Base-by-base conservation (phyloP, 1,140 invertebrate species). In the Neuroterus valhalla region DNA sequence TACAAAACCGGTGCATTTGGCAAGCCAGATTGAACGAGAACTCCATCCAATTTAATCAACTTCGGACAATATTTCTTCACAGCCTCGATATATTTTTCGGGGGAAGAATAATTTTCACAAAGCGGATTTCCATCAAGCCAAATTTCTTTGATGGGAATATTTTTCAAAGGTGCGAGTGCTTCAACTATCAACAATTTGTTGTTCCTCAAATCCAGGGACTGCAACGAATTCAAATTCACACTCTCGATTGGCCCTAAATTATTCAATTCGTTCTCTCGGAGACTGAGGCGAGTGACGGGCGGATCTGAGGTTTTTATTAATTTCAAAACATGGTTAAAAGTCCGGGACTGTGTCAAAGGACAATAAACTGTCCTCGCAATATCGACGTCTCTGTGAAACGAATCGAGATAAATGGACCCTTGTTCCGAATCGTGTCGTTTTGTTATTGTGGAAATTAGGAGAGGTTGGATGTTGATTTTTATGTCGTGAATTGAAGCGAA, bases 371-470 rank as follows among this genome's bases (percentile, higher is more conserved):
- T 84, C 38, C 90, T 88, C 0, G 73, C 79, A n/a, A 92, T 77
- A 70, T 90, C 87, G n/a, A 84, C 72, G 81, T 92, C 91, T 68
- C 85, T 81, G 26, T 89, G 86, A 73, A 92, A 92, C 31, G 81
- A 81, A 21, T 90, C 86, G 2, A 92, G 81, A 78, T 90, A 82
- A 3, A 92, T 70, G 1, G 75, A 66, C 72, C 86, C 89, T n/a
- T 79, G 83, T 1, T 78, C 67, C 3, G 80, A 10, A 78, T 89
- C 76, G 44, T 88, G 90, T 67, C 88, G 74, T 66, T 86, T 91
- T 6, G 82, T 87, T 17, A 92, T 74, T 3, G 89, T 82, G 4
- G 81, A 78, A 0, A 87, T 50, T 1, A 92, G 77, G 43, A 91
- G 72, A 5, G 87, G 87, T 55, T 91, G 86, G 2, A 92, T 87